phyloP scores from a whole-genome alignment of 1,140 invertebrate species.

The Drosophila melanica region DNA sequence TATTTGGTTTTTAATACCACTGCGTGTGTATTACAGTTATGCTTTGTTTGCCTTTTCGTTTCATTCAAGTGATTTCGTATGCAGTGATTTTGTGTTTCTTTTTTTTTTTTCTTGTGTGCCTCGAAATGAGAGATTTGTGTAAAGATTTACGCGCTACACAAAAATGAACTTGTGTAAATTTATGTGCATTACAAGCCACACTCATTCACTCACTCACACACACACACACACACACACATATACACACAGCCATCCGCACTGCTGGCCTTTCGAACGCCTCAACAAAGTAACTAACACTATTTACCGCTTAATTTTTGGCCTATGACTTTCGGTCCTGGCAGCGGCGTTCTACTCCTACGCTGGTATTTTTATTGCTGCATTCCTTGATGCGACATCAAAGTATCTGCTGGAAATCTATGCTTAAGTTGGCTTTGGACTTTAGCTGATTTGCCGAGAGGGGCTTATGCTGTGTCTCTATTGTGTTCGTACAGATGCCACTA shows the following conservation, averaged over 20 bases:
- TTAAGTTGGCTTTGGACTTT: slow-evolving; percentile 48
- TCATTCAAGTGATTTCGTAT: slow-evolving; percentile 35
- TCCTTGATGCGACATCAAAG: slow-evolving; percentile 68
- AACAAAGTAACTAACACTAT: slow-evolving; percentile 75
- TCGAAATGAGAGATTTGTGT: slow-evolving; percentile 74
- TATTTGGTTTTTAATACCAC: slow-evolving; percentile 16
- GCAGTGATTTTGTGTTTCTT: slow-evolving; percentile 19
- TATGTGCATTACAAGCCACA: slow-evolving; percentile 61
- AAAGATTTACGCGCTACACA: slow-evolving; percentile 70
- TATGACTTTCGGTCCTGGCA: neutral
- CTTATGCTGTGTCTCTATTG: neutral
- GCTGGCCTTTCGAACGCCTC: neutral
- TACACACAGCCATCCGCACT: neutral
- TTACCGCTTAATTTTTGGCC: slow-evolving; percentile 62
- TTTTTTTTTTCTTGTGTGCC: slow-evolving; percentile 1
- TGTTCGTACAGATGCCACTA: neutral
- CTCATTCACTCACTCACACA: slow-evolving; percentile 4
- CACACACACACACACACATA: neutral
- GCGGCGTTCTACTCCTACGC: neutral
- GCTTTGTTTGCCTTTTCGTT: slow-evolving; percentile 44
- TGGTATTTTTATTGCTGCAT: slow-evolving; percentile 75
- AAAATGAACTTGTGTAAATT: slow-evolving; percentile 76
- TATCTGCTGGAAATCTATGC: slow-evolving; percentile 59
- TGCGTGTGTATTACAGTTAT: slow-evolving; percentile 23
- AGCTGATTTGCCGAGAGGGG: slow-evolving; percentile 4